Evolutionary conservation across 2,113 vertebrate genomes (phyloP), one percentile per base, ranked within the genome.

Genomic region (Danionella cerebrum): DNA sequence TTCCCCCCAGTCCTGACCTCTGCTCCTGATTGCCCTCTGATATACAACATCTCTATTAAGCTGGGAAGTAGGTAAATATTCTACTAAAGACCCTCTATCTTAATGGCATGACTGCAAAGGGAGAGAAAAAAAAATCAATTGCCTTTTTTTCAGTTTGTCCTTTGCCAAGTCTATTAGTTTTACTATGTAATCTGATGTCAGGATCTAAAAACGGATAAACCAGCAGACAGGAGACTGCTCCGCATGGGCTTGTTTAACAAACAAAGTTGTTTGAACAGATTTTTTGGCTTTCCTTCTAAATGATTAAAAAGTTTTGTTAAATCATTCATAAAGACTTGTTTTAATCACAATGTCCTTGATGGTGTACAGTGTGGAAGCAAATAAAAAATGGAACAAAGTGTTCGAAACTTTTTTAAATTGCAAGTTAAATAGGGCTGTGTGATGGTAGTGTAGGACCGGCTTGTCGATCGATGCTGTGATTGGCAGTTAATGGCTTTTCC

Each of bases 401-500:
- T 75, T 76, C 76, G 68, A 74, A 64, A 74, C 76, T 73, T 69
- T 70, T 77, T 66, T 70, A 50, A 27, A 45, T 72, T 65, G 45
- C 10, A 25, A 33, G 72, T 62, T 69, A 22, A 42, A 62, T 31
- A 65, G 27, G 48, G 67, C 45, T 42, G 45, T 16, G 58, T 52
- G 84, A 65, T 76, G 76, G 75, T 75, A 76, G 79, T 81, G 83
- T 81, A 82, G 80, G 78, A 79, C 80, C 52, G 79, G 84, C 84
- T 82, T 85, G 84, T 84, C 81, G 86, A 90, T 89, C 89, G 85
- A 90, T 90, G 86, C 84, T 72, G 84, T 87, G 89, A 90, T 89
- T 88, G 88, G 89, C 87, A 87, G 87, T 87, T 90, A 90, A 90
- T 89, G 87, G 87, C 85, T 88, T 88, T 89, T 83, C 87, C 87